Conservation (phyloP, 2,888 invertebrate species). For the Anthophora plumipes region DNA sequence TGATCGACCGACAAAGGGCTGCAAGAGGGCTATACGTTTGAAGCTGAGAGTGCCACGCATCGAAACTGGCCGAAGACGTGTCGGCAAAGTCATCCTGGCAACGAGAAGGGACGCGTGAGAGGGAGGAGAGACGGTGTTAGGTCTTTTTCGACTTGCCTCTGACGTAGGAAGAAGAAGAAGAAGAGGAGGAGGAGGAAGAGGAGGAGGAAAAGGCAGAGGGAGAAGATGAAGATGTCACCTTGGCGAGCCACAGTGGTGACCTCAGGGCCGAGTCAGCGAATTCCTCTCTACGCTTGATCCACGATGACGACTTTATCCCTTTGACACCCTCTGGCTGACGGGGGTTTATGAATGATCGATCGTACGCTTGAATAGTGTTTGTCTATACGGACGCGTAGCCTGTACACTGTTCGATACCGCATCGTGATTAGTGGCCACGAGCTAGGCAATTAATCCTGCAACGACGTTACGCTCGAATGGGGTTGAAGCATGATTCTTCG, state of each 20-base stretch:
- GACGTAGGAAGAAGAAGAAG: conserved; percentile 5
- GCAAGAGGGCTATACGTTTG: conserved; percentile 37
- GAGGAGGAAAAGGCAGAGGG: conserved; percentile 1
- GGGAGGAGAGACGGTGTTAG: not conserved
- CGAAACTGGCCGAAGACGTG: conserved; percentile 38
- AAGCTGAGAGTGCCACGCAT: conserved; percentile 30
- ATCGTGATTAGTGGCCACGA: conserved; percentile 34
- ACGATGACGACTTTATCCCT: conserved; percentile 68
- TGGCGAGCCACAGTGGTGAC: conserved; percentile 57
- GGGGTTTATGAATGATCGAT: conserved; percentile 59
- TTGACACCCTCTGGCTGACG: conserved; percentile 54
- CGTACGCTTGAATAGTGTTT: conserved; percentile 50
- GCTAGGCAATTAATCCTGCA: conserved; percentile 42
- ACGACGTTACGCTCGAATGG: not conserved
- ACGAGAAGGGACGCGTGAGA: not conserved
- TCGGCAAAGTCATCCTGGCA: conserved; percentile 60
- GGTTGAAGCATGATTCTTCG: not conserved
- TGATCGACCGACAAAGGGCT: conserved; percentile 71
- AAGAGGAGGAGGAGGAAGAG: not conserved
- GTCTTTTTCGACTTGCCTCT: conserved; percentile 25
- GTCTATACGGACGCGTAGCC: conserved; percentile 35
- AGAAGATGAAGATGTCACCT: conserved; percentile 69
- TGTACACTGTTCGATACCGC: conserved; percentile 5
- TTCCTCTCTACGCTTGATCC: conserved; percentile 63
- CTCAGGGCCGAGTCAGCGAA: conserved; percentile 68